Percentiles rank a stretch among this genome's conserved stretches.
Conservation (phyloP, 2,797 vertebrate genomes). For the Erethizon dorsatum region DNA sequence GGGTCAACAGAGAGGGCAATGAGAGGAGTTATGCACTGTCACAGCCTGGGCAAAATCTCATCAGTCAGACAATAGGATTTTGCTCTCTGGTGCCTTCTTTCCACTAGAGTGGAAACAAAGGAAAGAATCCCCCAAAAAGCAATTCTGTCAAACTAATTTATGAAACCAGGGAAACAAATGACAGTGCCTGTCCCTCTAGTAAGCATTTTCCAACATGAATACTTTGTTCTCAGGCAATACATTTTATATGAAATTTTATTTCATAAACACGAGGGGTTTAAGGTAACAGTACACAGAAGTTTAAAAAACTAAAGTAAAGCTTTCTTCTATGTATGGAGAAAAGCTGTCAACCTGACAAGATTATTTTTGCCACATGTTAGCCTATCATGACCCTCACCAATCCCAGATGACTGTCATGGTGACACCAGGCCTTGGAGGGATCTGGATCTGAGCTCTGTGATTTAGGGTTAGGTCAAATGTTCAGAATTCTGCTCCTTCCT, state of each 20-base stretch:
- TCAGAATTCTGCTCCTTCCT: slow-evolving; percentile 36
- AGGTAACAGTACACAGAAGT: slow-evolving; percentile 61
- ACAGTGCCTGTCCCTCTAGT: slow-evolving; percentile 50
- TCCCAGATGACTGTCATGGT: slow-evolving; percentile 15
- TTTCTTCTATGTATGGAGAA: slow-evolving; percentile 27
- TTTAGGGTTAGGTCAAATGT: slow-evolving; percentile 58
- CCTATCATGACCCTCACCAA: not conserved
- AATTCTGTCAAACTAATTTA: slow-evolving; percentile 76
- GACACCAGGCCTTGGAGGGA: slow-evolving; percentile 24
- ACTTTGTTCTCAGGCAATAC: slow-evolving; percentile 68
- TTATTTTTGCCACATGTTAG: not conserved
- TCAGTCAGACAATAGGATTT: slow-evolving; percentile 79
- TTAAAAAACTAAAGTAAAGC: slow-evolving; percentile 42
- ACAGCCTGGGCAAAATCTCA: slow-evolving; percentile 76
- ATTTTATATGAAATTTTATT: slow-evolving; percentile 78
- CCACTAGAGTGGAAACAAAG: slow-evolving; percentile 78
- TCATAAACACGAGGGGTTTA: slow-evolving; percentile 52
- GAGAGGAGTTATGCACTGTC: slow-evolving; percentile 74
- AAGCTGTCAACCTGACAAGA: not conserved
- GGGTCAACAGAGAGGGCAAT: slow-evolving; percentile 74
- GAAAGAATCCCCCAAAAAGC: slow-evolving; percentile 71
- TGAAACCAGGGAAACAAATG: slow-evolving; percentile 66
- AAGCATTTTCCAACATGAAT: slow-evolving; percentile 78
- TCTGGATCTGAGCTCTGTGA: slow-evolving; percentile 53
- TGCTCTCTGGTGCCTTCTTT: slow-evolving; percentile 75